Evolutionary conservation across 1,140 invertebrate species (phyloP).

Genomic region (Calycopis cecrops): DNA sequence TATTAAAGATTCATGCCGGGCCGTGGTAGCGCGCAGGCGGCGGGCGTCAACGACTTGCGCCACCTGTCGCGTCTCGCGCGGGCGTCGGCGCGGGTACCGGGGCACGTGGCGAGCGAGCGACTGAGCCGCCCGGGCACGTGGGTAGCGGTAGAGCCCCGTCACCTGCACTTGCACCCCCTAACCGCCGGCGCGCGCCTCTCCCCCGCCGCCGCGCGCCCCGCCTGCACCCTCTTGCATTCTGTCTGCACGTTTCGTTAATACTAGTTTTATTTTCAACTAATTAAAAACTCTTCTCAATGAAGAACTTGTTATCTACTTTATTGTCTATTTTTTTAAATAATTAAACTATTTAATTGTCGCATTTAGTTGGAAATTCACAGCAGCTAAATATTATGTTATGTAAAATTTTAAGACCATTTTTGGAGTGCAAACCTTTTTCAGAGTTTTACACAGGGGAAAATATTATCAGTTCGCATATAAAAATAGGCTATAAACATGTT

Average conservation of each 20-base stretch:
- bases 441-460: no score
- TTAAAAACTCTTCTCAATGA: no score
- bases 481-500: no score
- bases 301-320: no score
- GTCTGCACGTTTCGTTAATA: slow-evolving; percentile 31
- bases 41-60: slow-evolving; percentile 56
- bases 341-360: no score
- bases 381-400: no score
- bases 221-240: slow-evolving; percentile 36
- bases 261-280: slow-evolving; percentile 5
- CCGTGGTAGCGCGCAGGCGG: slow-evolving; percentile 52
- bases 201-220: slow-evolving; percentile 24
- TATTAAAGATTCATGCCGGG: slow-evolving; percentile 59
- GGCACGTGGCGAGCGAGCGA: slow-evolving; percentile 45
- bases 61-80: slow-evolving; percentile 53
- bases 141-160: slow-evolving; percentile 57
- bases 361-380: no score
- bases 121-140: slow-evolving; percentile 60
- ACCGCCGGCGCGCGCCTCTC: slow-evolving; percentile 18
- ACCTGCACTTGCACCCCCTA: slow-evolving; percentile 47
- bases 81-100: slow-evolving; percentile 18
- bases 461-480: no score
- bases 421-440: no score
- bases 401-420: no score
- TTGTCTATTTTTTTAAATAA: no score